Evolutionary conservation across 2,113 vertebrate genomes (phyloP).

Genomic region (Speoplatyrhinus poulsoni): DNA sequence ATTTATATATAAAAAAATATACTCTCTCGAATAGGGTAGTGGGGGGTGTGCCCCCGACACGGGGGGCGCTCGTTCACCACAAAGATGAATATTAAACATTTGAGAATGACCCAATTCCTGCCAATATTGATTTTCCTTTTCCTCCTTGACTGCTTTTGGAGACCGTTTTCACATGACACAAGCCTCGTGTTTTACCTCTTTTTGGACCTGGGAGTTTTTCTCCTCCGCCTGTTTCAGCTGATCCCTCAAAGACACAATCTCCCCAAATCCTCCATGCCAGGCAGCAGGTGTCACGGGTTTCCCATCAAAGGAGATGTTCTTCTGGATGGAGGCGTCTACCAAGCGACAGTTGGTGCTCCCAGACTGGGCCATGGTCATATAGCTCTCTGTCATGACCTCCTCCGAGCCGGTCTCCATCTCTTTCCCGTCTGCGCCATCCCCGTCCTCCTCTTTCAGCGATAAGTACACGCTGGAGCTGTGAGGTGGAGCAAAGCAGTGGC

Average conservation of each 20-base stretch:
- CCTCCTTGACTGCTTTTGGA: neutral
- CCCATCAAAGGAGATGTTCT: conserved; percentile 81
- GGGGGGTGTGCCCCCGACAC: no score
- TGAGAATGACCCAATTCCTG: neutral
- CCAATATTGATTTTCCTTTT: neutral
- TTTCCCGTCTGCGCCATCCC: conserved; percentile 47
- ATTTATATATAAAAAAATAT: no score
- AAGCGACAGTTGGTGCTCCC: conserved; percentile 58
- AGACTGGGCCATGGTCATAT: conserved; percentile 67
- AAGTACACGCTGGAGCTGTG: conserved; percentile 70
- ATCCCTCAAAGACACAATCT: conserved; percentile 76
- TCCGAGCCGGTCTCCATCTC: conserved; percentile 44
- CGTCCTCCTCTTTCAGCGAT: conserved; percentile 70
- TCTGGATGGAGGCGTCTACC: conserved; percentile 79
- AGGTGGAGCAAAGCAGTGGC: neutral
- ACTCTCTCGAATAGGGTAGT: no score
- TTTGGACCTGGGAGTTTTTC: conserved; percentile 76
- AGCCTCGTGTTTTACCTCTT: conserved; percentile 69
- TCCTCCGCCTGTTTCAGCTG: conserved; percentile 83
- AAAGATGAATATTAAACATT: neutral
- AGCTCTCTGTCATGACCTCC: conserved; percentile 61
- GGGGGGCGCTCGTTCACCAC: no score
- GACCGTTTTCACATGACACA: neutral
- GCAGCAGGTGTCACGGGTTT: conserved; percentile 72
- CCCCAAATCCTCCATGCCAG: conserved; percentile 74